Base-by-base conservation (phyloP, 2,888 invertebrate species). In the Chalcosyrphus nemorum region DNA sequence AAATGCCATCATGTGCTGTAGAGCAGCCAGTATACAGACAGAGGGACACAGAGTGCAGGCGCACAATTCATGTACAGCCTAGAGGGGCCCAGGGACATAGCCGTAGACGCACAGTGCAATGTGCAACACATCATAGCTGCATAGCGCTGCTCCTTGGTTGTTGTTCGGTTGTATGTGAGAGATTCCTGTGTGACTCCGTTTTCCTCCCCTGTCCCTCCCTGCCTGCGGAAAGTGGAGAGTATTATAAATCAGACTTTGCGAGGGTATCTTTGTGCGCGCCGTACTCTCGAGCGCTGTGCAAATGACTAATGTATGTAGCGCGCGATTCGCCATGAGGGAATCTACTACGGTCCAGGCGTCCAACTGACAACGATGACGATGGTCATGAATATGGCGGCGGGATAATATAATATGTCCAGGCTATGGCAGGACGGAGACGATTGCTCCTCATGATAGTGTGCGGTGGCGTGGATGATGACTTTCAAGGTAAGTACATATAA, bases 211-310 rank as follows among this genome's bases (percentile, higher is more conserved):
- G 13, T 9, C 1, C 2, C 38, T 9, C 1, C 2, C 13, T 3
- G 68, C 38, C 6, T 54, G 57, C 32, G 43, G 81, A 76, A 81
- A 81, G 66, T 75, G 71, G 71, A 81, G 75, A 85, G 75, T 75
- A 85, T 85, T 85, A 85, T 85, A 85, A 85, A 85, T 85, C 85
- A 85, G 75, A 81, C 85, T 85, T 85, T 85, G 81, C 66, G n/a
- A 66, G 81, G 75, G 70, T 81, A 81, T 85, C 81, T 85, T 50
- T 66, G 81, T 65, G 71, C 71, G 71, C 71, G 38, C 80, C 70
- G 71, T 85, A 85, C 56, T 50, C 56, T 50, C 65, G 68, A 75
- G 72, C 70, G 81, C 85, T 81, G 78, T 76, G 85, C 80, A 81
- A 85, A 85, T 85, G 85, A 85, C 85, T 85, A 81, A 85, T 85